These are phyloP conservation scores for Cetoscarus ocellatus DNA, from an alignment of 2,797 vertebrate species.

Conservation along the genomic window DNA sequence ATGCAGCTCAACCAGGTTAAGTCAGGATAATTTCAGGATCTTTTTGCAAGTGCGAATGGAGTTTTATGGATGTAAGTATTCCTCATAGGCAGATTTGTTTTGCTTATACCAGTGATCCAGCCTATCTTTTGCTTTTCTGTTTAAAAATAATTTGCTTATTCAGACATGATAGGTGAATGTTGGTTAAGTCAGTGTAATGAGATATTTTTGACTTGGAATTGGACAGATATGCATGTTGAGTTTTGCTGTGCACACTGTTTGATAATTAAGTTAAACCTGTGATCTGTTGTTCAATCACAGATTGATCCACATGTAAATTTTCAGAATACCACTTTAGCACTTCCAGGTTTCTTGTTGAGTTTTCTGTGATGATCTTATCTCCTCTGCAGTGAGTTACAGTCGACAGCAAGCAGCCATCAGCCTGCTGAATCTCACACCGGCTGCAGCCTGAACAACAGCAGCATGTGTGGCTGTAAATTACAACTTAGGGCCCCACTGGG, in stretches of 20 bases:
- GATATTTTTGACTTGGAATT: too few species aligned
- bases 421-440: constrained; percentile 2
- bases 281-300: neutral
- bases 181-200: too few species aligned
- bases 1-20: too few species aligned
- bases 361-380: constrained; percentile 20
- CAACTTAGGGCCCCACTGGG: constrained; percentile 49
- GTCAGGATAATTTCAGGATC: too few species aligned
- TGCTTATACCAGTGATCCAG: too few species aligned
- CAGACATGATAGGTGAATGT: too few species aligned
- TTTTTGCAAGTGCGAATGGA: too few species aligned
- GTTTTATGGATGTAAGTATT: too few species aligned
- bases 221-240: too few species aligned
- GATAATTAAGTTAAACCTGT: constrained; percentile 4
- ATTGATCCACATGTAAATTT: neutral
- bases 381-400: constrained; percentile 21
- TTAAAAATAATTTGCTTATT: too few species aligned
- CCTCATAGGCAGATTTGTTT: too few species aligned
- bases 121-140: too few species aligned
- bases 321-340: neutral
- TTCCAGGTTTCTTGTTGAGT: neutral
- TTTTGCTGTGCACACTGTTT: neutral
- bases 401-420: constrained; percentile 7
- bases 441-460: constrained; percentile 45
- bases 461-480: constrained; percentile 63